A percentile compares a stretch with the other conserved stretches of the same genome.
phyloP scores from a whole-genome alignment of 2,113 vertebrate genomes.

The Thymallus thymallus region DNA sequence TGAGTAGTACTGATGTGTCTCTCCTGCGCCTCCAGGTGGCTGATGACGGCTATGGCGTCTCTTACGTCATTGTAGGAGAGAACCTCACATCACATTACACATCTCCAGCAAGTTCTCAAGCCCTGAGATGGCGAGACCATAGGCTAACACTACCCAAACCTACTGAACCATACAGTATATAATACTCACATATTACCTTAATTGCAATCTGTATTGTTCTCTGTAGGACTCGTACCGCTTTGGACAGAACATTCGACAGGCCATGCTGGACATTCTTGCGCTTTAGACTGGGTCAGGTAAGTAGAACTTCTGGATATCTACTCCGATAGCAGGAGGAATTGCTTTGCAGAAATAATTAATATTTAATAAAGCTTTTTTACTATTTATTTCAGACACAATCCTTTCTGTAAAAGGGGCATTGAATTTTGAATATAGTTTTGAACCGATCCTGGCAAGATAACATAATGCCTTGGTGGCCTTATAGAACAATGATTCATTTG shows the following conservation, averaged over 20 bases:
- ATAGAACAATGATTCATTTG: no score
- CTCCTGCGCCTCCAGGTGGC: conserved; percentile 77
- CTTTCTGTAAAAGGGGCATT: neutral
- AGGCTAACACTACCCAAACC: neutral
- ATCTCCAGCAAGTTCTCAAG: conserved; percentile 91
- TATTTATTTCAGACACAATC: no score
- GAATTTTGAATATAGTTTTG: neutral
- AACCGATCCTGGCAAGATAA: neutral
- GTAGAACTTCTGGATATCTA: no score
- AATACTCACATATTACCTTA: neutral
- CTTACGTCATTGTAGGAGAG: conserved; percentile 91
- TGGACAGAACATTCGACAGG: conserved; percentile 79
- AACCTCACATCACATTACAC: conserved; percentile 88
- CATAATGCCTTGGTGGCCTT: neutral
- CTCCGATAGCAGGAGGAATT: no score
- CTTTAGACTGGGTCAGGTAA: conserved; percentile 20
- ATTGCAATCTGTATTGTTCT: conserved; percentile 57
- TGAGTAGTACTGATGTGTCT: neutral
- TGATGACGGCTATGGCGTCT: conserved; percentile 92
- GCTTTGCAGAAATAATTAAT: no score
- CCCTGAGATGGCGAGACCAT: conserved; percentile 80
- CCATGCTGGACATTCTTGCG: conserved; percentile 84
- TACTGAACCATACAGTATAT: conserved; percentile 19
- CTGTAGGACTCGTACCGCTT: conserved; percentile 86
- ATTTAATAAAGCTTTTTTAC: no score